phyloP scores from a whole-genome alignment of 1,140 invertebrate genomes.

The Drosophila triauraria region DNA sequence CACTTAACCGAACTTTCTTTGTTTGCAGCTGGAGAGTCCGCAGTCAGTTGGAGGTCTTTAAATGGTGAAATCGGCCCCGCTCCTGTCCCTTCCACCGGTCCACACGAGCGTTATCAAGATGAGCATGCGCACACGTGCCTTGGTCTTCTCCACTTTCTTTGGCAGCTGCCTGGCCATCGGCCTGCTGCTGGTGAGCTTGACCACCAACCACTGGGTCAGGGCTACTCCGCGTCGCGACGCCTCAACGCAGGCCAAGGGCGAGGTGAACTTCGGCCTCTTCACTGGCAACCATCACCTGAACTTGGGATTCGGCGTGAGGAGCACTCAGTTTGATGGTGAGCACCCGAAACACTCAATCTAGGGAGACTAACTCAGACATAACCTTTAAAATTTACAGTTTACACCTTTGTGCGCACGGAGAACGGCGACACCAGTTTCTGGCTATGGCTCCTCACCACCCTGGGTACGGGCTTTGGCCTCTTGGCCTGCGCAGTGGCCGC shows the following conservation, averaged over 20 bases:
- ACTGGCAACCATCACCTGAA: slow-evolving; percentile 93
- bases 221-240: slow-evolving; percentile 90
- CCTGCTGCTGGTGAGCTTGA: slow-evolving; percentile 92
- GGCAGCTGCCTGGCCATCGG: slow-evolving; percentile 93
- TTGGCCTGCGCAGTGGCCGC: slow-evolving; percentile 77
- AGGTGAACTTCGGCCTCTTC: slow-evolving; percentile 93
- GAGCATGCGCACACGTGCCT: slow-evolving; percentile 75
- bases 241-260: slow-evolving; percentile 90
- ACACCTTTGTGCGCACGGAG: slow-evolving; percentile 74
- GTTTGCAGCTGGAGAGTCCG: slow-evolving; percentile 26
- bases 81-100: slow-evolving; percentile 26
- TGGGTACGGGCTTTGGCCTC: slow-evolving; percentile 79
- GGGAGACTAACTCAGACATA: background rate
- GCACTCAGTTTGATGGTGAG: slow-evolving; percentile 77
- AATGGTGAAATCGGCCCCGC: slow-evolving; percentile 38
- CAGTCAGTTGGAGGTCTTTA: slow-evolving; percentile 21
- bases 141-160: slow-evolving; percentile 96
- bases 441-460: slow-evolving; percentile 78
- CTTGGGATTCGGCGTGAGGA: slow-evolving; percentile 92
- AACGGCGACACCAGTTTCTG: slow-evolving; percentile 75
- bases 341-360: background rate
- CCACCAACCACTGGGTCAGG: slow-evolving; percentile 95
- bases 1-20: slow-evolving; percentile 35
- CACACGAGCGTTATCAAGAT: slow-evolving; percentile 57
- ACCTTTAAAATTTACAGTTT: slow-evolving; percentile 45